Conservation (phyloP, 1,140 invertebrate genomes). For the Gerris buenoi region DNA sequence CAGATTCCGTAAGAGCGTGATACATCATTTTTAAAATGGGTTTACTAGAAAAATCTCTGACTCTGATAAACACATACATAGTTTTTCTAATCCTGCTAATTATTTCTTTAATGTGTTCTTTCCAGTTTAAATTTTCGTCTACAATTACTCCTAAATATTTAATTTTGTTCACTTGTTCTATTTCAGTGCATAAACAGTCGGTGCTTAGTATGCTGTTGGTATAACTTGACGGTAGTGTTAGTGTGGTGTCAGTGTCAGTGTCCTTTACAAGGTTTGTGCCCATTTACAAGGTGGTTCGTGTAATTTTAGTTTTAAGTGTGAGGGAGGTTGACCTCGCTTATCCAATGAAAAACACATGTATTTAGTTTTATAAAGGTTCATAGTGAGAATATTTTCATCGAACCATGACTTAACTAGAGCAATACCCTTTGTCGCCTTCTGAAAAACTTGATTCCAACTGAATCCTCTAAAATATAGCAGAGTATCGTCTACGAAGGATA, state of each 20-base stretch:
- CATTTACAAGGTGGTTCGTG: background rate
- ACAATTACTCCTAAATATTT: background rate
- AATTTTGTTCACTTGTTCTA: background rate
- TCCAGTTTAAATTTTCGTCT: background rate
- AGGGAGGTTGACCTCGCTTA: background rate
- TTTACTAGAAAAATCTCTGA: no score
- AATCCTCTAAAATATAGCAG: background rate
- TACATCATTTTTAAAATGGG: no score
- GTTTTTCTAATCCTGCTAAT: background rate
- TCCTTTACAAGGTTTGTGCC: no score
- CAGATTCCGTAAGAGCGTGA: no score
- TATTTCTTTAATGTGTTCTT: background rate
- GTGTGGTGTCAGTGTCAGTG: background rate
- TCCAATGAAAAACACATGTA: background rate
- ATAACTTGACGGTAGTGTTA: no score
- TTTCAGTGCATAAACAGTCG: background rate
- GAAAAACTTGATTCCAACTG: background rate
- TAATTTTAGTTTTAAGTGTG: background rate
- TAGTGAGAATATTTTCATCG: background rate
- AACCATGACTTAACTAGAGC: background rate
- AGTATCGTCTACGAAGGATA: background rate
- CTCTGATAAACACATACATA: background rate
- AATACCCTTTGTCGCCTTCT: background rate
- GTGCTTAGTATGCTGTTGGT: background rate
- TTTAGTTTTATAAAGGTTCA: background rate